phyloP scores from a whole-genome alignment of 2,113 vertebrate species.

The Lichenostomus cassidix region DNA sequence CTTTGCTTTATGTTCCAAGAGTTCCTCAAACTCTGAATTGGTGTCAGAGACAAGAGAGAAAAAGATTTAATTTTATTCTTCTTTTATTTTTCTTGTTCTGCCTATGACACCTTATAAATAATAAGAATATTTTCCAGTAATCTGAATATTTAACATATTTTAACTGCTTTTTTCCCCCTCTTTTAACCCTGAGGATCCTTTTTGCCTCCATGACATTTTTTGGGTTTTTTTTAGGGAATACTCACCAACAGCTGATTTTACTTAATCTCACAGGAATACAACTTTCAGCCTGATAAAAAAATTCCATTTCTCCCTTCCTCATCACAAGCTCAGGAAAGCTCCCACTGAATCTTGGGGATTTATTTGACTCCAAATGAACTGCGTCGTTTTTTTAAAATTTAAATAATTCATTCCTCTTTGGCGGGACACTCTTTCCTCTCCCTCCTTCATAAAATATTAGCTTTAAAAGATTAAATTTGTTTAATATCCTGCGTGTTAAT shows the following conservation, averaged over 20 bases:
- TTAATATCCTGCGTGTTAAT: neutral
- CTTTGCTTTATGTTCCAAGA: neutral
- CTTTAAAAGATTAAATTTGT: neutral
- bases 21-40: neutral
- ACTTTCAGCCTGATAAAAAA: neutral
- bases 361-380: neutral
- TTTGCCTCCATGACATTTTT: neutral
- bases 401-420: neutral
- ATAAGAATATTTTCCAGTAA: neutral
- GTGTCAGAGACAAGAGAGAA: neutral
- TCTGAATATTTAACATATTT: neutral
- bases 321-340: neutral
- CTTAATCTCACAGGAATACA: rapidly evolving
- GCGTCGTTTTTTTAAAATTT: neutral
- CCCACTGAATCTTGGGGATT: neutral
- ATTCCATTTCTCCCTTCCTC: neutral
- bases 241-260: neutral
- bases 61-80: neutral
- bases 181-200: neutral
- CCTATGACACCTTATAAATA: neutral
- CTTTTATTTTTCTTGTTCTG: neutral
- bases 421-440: neutral
- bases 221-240: neutral
- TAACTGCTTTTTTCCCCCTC: neutral
- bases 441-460: neutral